Evolutionary conservation across 1,140 invertebrate genomes (phyloP), one percentile per base, ranked within the genome.

Genomic region (Scaptomyza graminum): DNA sequence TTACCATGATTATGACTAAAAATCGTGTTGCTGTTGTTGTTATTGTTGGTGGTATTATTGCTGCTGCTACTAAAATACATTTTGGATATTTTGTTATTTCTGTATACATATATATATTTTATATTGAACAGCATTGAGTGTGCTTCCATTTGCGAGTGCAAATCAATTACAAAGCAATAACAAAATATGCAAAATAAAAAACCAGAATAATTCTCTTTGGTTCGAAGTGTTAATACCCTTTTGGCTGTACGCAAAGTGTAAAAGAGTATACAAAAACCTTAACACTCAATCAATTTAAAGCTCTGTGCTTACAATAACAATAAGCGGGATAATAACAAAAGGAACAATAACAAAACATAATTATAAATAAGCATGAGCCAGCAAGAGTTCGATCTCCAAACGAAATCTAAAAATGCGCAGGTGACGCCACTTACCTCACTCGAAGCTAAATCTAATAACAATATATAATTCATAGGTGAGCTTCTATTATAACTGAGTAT

Each of bases 1-100:
- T 4, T 51, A 46, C 46, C 18, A 34, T 55, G 34, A 47, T 25
- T 41, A 64, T 64, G 62, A 64, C 62, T 64, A 64, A 64, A 46
- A 37, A 28, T 22, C 39, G 54, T 43, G 11, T 41, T n/a, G 25
- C 28, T n/a, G 37, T 39, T 12, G 37, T 2, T 11, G 1, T 39
- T n/a, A 0, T 41, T 41, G 37, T 41, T 41, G 37, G n/a, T n/a
- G 9, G 8, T 11, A 11, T 37, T 37, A 37, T 3, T 37, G 34
- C 34, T 37, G 34, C 11, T 22, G 12, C 3, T n/a, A 5, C 12
- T n/a, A n/a, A 41, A 41, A 34, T 34, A 34, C n/a, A 41, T n/a
- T 41, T 41, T 41, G 37, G 11, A 28, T 11, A 41, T 51, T 25
- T 41, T 11, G 11, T 41, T 37, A 22, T 43, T 13, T 57, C 3